phyloP scores from a whole-genome alignment of 2,888 invertebrate species.

The Diarsia dahlii region DNA sequence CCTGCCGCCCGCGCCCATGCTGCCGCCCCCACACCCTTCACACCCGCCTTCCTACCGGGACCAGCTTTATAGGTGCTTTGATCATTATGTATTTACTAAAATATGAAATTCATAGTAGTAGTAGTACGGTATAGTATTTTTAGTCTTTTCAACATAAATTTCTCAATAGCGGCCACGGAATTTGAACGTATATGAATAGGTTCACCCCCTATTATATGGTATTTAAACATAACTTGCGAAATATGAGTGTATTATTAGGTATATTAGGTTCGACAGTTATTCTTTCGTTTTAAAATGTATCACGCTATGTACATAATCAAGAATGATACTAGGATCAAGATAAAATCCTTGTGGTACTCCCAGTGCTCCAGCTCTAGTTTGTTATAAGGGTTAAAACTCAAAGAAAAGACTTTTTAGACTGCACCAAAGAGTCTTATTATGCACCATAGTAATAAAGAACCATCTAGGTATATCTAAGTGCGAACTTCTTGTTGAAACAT shows the following conservation, averaged over 20 bases:
- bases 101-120: neutral
- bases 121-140: neutral
- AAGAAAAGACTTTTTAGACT: neutral
- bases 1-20: slow-evolving; percentile 83
- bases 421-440: neutral
- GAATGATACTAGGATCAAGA: neutral
- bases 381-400: neutral
- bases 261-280: neutral
- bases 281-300: neutral
- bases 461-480: neutral
- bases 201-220: neutral
- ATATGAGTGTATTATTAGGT: neutral
- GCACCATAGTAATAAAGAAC: neutral
- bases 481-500: neutral
- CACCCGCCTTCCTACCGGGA: slow-evolving; percentile 90
- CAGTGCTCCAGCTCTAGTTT: no score
- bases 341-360: neutral
- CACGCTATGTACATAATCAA: neutral
- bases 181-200: neutral
- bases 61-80: slow-evolving; percentile 88
- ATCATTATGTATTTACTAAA: neutral
- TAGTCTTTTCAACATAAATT: neutral
- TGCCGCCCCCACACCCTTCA: slow-evolving; percentile 82
- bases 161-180: neutral
- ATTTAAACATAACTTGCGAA: neutral